Evolutionary conservation across 2,888 invertebrate species (phyloP), one percentile per base, ranked within the genome.

Genomic region (Acanthopleura granulata): DNA sequence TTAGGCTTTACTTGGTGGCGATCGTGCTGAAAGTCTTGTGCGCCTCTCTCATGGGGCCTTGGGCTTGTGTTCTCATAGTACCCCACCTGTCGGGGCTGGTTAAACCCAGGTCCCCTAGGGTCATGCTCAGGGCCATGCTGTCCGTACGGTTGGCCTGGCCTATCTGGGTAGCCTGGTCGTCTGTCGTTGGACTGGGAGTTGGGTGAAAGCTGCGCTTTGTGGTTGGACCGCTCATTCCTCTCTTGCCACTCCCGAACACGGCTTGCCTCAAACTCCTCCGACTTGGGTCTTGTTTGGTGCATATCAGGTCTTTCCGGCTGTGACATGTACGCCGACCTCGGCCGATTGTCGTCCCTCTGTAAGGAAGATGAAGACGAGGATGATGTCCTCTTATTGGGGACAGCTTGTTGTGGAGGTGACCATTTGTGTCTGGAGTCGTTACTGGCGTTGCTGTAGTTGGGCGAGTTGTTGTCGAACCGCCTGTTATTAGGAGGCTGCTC

Each of bases 1-100:
- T 71, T 71, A 11, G 77, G 62, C 69, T 82, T 82, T 6, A 25
- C 18, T 0, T 80, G 81, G 27, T 73, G 78, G n/a, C 80, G 77
- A 62, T 75, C 70, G 0, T 81, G 83, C 27, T 81, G 75, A 15
- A 78, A 77, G 25, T 85, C 76, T 74, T 87, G 87, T 30, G 86
- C 86, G 9, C 79, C 76, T 1, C 82, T 79, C 57, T 86, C 87
- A 51, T 83, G 84, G 69, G 80, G 81, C 49, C 83, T 76, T 9
- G 85, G 83, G 22, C 77, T 75, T 18, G 89, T 85, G 79, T 87
- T 88, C 79, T 87, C 86, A 76, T 87, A 89, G 76, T 86, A 86
- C 72, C 85, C 81, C n/a, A 83, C 85, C 78, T 86, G 87, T 49
- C 81, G 76, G 27, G 81, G 76, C 62, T 84, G 82, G 77, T 83